These are phyloP conservation scores for Saxicola maurus DNA, from an alignment of 2,797 vertebrate species.

Conservation along the genomic window DNA sequence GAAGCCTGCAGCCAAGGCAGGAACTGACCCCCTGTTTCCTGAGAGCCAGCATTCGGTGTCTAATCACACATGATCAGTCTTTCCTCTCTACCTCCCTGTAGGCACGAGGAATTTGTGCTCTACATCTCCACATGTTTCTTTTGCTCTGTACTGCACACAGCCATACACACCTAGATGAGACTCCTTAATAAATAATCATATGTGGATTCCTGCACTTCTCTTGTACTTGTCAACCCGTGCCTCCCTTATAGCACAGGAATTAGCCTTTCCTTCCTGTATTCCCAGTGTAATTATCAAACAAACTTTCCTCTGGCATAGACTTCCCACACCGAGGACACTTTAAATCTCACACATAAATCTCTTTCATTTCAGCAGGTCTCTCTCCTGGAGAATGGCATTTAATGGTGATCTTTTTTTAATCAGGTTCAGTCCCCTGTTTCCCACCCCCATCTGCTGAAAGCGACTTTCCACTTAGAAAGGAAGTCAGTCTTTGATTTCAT, in stretches of 20 bases:
- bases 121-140: conserved; percentile 37
- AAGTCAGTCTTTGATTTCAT: conserved; percentile 62
- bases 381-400: conserved; percentile 29
- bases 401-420: conserved; percentile 47
- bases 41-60: not conserved
- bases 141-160: not conserved
- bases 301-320: conserved; percentile 9
- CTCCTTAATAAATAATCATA: conserved; percentile 6
- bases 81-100: conserved; percentile 58
- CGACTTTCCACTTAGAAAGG: conserved; percentile 44
- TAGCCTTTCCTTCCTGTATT: conserved; percentile 33
- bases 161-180: not conserved
- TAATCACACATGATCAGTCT: conserved; percentile 58
- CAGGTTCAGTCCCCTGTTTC: conserved; percentile 34
- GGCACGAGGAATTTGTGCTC: conserved; percentile 34
- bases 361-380: not conserved
- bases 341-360: conserved; percentile 57
- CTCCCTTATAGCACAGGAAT: conserved; percentile 19
- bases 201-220: conserved; percentile 1
- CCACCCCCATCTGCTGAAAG: conserved; percentile 45
- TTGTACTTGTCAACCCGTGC: conserved; percentile 26
- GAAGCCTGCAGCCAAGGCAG: conserved; percentile 55
- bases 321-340: conserved; percentile 20
- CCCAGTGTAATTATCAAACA: conserved; percentile 21
- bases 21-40: conserved; percentile 55